These are phyloP conservation scores for Ptilorrhoa leucosticta DNA, from an alignment of 2,113 vertebrate genomes.

Conservation along the genomic window DNA sequence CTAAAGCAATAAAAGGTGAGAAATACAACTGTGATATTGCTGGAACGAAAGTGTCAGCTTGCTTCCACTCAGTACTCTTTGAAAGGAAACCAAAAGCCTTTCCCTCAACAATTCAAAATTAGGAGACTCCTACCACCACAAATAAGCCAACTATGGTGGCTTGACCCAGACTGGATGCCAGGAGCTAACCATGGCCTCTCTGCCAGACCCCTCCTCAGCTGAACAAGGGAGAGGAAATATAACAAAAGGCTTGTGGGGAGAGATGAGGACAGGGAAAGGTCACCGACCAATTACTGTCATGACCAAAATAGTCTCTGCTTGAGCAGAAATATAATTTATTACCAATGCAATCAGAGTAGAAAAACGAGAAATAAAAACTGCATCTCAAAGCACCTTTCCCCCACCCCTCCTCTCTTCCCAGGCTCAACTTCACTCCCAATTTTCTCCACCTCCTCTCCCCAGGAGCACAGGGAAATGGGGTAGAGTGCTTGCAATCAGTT, in stretches of 20 bases:
- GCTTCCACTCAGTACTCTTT: neutral
- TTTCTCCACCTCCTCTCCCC: neutral
- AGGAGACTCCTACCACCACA: too few species aligned
- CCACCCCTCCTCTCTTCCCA: neutral
- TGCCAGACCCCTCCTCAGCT: neutral
- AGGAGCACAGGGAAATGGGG: neutral
- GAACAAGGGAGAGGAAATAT: neutral
- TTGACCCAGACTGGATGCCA: neutral
- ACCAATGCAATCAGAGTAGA: neutral
- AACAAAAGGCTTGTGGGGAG: neutral
- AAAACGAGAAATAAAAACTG: neutral
- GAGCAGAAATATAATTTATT: neutral
- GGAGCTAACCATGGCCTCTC: neutral
- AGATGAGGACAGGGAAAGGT: neutral
- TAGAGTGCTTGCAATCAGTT: neutral
- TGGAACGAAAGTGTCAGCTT: neutral
- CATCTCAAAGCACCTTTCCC: neutral
- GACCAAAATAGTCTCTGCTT: neutral
- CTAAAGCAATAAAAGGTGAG: neutral
- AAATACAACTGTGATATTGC: neutral
- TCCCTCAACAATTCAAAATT: too few species aligned
- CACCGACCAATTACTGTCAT: neutral
- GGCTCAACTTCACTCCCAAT: neutral
- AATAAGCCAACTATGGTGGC: neutral
- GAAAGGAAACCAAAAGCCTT: rapidly evolving